These are phyloP conservation scores for Ciona savignyi DNA, from an alignment of 23 tunicate genomes.

Conservation along the genomic window DNA sequence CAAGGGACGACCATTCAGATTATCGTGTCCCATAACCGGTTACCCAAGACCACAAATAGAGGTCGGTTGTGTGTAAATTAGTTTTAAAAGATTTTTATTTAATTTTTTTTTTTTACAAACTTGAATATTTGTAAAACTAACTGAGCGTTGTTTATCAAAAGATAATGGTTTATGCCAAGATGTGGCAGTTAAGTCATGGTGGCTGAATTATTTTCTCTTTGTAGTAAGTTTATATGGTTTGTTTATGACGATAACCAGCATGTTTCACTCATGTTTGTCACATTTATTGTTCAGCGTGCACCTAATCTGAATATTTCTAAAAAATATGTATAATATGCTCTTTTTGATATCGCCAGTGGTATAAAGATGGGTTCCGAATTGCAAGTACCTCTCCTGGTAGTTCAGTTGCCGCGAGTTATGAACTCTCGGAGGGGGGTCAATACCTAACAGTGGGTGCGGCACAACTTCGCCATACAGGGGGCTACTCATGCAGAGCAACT, in stretches of 20 bases:
- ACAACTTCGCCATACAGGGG: conserved; percentile 43
- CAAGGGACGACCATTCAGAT: conserved; percentile 40
- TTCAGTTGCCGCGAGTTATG: conserved; percentile 21
- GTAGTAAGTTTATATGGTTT: too few species aligned
- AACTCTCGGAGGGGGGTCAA: conserved; percentile 38
- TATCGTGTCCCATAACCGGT: conserved; percentile 77
- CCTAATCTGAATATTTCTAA: neutral
- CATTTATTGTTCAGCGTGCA: neutral
- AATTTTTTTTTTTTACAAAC: neutral
- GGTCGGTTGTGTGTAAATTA: too few species aligned
- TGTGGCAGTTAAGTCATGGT: neutral
- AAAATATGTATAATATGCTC: neutral
- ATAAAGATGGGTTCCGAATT: conserved; percentile 67
- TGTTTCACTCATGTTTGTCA: too few species aligned
- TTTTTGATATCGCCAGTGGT: conserved; percentile 45
- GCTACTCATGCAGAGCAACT: conserved; percentile 74
- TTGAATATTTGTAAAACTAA: neutral
- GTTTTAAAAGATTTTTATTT: too few species aligned
- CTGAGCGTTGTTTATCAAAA: neutral
- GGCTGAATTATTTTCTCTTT: neutral
- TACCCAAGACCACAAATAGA: conserved; percentile 75
- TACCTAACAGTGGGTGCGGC: conserved; percentile 45
- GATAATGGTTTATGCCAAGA: too few species aligned
- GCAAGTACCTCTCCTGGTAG: conserved; percentile 32
- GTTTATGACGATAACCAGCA: too few species aligned